A percentile compares a stretch with the other conserved stretches of the same genome.
These are phyloP conservation scores for Phengaris alcon DNA, from an alignment of 2,888 invertebrate species.

Conservation along the genomic window DNA sequence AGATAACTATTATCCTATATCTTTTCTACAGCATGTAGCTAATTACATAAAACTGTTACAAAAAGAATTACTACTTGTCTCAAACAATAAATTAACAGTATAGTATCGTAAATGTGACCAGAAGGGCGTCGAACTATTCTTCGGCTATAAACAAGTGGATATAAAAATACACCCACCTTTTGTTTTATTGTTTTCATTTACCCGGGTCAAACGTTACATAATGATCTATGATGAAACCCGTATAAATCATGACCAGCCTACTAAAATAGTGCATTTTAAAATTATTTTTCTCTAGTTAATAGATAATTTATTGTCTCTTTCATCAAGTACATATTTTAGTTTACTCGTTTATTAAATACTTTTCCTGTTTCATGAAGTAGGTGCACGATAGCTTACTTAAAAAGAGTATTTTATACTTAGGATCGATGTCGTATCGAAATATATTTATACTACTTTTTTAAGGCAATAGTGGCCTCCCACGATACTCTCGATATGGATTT, in stretches of 20 bases:
- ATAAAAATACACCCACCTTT: conserved; percentile 8
- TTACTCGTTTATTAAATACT: no score
- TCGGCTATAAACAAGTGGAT: neutral
- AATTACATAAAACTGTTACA: conserved; percentile 5
- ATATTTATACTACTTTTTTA: neutral
- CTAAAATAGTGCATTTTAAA: no score
- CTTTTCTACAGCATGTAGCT: neutral
- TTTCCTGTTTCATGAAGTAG: no score
- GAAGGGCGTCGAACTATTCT: neutral
- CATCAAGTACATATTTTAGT: no score
- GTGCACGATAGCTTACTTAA: no score
- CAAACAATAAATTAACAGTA: conserved; percentile 7
- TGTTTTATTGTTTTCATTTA: neutral
- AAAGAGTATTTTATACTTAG: no score
- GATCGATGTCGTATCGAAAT: neutral
- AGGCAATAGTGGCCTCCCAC: neutral
- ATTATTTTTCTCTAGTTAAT: no score
- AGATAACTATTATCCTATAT: neutral
- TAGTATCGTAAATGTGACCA: conserved; percentile 14
- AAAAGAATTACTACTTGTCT: neutral
- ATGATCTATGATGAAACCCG: no score
- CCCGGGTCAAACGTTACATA: neutral
- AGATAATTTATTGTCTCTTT: no score
- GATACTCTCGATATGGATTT: neutral
- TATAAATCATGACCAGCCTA: no score